A percentile compares a stretch with the other conserved stretches of the same genome.
phyloP scores from a whole-genome alignment of 2,888 invertebrate species.

The Parnassius mnemosyne region DNA sequence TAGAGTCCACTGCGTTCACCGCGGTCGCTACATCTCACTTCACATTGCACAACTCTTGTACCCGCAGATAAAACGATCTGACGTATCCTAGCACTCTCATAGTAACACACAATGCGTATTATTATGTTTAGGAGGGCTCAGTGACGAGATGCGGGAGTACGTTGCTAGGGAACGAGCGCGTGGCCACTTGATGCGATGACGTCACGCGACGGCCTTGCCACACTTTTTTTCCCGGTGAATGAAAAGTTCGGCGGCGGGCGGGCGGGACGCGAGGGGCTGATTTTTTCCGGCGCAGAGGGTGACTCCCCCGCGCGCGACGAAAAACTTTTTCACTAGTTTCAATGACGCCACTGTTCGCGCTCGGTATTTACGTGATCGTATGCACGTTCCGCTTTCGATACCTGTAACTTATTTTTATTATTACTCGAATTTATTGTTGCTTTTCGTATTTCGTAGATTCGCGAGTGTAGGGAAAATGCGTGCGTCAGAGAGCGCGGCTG shows the following conservation, averaged over 20 bases:
- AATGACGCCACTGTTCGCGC: constrained; percentile 73
- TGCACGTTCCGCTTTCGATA: constrained; percentile 62
- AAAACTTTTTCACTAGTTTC: constrained; percentile 80
- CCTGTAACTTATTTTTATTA: constrained; percentile 50
- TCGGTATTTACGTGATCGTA: constrained; percentile 72
- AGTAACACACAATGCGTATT: constrained; percentile 34
- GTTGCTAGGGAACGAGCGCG: constrained; percentile 78
- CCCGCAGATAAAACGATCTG: constrained; percentile 47
- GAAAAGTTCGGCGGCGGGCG: constrained; percentile 82
- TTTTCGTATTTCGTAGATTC: constrained; percentile 26
- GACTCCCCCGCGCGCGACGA: constrained; percentile 70
- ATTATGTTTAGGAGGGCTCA: constrained; percentile 29
- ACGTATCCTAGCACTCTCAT: constrained; percentile 50
- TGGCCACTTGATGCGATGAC: constrained; percentile 77
- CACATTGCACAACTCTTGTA: constrained; percentile 47
- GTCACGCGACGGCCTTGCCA: constrained; percentile 80
- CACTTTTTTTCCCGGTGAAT: constrained; percentile 82
- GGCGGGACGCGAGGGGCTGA: constrained; percentile 70
- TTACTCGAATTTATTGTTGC: constrained; percentile 22
- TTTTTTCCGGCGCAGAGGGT: constrained; percentile 75
- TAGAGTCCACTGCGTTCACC: constrained; percentile 53
- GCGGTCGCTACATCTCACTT: constrained; percentile 62
- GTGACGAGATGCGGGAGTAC: constrained; percentile 42
- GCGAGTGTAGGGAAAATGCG: constrained; percentile 43
- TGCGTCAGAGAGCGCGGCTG: constrained; percentile 50